These are phyloP conservation scores for Synergus japonicus DNA, from an alignment of 2,888 invertebrate species.

Conservation along the genomic window DNA sequence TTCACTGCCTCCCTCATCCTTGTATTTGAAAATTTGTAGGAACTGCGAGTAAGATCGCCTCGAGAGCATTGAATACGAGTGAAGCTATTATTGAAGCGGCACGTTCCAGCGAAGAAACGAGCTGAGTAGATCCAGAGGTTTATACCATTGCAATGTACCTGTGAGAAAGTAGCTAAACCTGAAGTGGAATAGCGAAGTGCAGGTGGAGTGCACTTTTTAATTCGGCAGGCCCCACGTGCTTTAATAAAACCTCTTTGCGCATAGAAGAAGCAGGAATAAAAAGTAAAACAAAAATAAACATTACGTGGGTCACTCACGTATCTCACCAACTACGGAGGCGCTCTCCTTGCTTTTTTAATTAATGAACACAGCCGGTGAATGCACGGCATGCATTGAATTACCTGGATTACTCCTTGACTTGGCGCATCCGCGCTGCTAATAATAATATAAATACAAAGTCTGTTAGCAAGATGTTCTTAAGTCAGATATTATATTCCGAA, in stretches of 20 bases:
- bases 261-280: slow-evolving; percentile 61
- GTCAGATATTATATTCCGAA: neutral
- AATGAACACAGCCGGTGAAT: slow-evolving; percentile 66
- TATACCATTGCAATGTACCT: neutral
- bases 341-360: slow-evolving; percentile 67
- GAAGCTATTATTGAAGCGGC: slow-evolving; percentile 59
- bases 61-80: slow-evolving; percentile 31
- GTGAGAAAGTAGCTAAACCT: neutral
- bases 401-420: slow-evolving; percentile 51
- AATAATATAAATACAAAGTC: slow-evolving; percentile 48
- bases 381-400: slow-evolving; percentile 56
- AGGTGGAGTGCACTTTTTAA: slow-evolving; percentile 72
- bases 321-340: slow-evolving; percentile 52
- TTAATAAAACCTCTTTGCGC: slow-evolving; percentile 69
- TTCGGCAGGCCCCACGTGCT: slow-evolving; percentile 65
- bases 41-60: neutral
- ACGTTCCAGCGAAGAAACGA: slow-evolving; percentile 48
- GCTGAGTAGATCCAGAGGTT: slow-evolving; percentile 35
- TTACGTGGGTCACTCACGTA: slow-evolving; percentile 54
- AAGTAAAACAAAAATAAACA: slow-evolving; percentile 23
- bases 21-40: neutral
- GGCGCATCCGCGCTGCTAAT: slow-evolving; percentile 51
- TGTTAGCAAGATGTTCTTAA: neutral
- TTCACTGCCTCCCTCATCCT: neutral
- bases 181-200: slow-evolving; percentile 39